These are phyloP conservation scores for Pyrgus malvae DNA, from an alignment of 2,888 invertebrate species.

Conservation along the genomic window DNA sequence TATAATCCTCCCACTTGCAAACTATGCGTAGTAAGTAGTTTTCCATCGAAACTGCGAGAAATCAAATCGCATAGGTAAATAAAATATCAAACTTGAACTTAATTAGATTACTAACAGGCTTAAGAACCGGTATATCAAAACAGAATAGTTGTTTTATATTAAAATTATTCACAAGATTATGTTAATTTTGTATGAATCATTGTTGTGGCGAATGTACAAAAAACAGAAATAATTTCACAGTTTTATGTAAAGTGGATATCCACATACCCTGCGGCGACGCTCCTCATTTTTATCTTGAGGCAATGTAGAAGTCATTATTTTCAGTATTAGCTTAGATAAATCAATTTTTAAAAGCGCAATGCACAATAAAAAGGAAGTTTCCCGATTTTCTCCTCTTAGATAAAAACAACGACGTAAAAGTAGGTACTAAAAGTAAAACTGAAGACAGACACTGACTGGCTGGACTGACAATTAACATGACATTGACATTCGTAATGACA, in stretches of 20 bases:
- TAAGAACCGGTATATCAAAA: background rate
- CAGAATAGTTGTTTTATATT: background rate
- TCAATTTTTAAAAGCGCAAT: background rate
- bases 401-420: background rate
- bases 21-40: too few species aligned
- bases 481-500: background rate
- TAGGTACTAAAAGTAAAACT: too few species aligned
- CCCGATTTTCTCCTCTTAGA: background rate
- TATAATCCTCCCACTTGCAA: too few species aligned
- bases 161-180: background rate
- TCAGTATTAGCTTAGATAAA: background rate
- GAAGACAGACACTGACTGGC: background rate
- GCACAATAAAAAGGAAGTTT: background rate
- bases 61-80: too few species aligned
- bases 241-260: slow-evolving; percentile 1
- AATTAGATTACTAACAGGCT: too few species aligned
- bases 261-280: slow-evolving; percentile 71
- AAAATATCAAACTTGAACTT: too few species aligned
- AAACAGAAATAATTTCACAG: too few species aligned
- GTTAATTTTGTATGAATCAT: slow-evolving; percentile 6
- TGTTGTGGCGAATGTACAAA: background rate
- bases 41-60: too few species aligned
- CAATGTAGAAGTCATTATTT: slow-evolving; percentile 46
- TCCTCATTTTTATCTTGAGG: slow-evolving; percentile 71
- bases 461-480: background rate